Base-by-base conservation (phyloP, 2,888 invertebrate species). In the Hemaris fuciformis region DNA sequence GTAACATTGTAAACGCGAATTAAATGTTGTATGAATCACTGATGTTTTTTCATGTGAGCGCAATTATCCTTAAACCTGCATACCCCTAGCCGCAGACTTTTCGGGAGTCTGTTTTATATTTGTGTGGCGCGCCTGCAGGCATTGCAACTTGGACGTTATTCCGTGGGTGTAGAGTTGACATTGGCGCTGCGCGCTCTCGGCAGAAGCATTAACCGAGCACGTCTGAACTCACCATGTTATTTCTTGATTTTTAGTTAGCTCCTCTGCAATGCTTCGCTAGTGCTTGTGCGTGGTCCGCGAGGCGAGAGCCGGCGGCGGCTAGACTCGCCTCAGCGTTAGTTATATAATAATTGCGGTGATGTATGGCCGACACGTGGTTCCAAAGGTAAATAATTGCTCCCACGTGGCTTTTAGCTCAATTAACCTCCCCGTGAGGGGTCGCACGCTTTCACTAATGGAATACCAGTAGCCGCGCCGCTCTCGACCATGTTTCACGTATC, bases 221-320 rank as follows among this genome's bases (percentile, higher is more conserved):
- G 88, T 89, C 90, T 88, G 89, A 85, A 90, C 87, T 88, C 84
- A 84, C 84, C 75, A 84, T 90, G 84, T 87, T 88, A 88, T 87
- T 89, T 88, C 88, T 89, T 89, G 85, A 88, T 89, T 91, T 90
- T 89, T 89, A 88, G 88, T 88, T 87, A 86, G 87, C 81, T 84
- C 79, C 80, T 87, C 87, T 77, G 88, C 89, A 89, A 79, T 84
- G 91, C 89, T 86, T 88, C 76, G 84, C 86, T 76, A 78, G 82
- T 83, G 77, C 79, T 63, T 56, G 61, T 59, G 58, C 48, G 59
- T 62, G 62, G 43, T n/a, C n/a, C n/a, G n/a, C n/a, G n/a, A n/a
- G n/a, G n/a, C n/a, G n/a, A n/a, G n/a, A n/a, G n/a, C n/a, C n/a
- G 38, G n/a, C 48, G 46, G 59, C 59, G 57, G 45, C 23, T 22